Evolutionary conservation across 2,888 invertebrate genomes (phyloP).

Genomic region (Mimachlamys varia): DNA sequence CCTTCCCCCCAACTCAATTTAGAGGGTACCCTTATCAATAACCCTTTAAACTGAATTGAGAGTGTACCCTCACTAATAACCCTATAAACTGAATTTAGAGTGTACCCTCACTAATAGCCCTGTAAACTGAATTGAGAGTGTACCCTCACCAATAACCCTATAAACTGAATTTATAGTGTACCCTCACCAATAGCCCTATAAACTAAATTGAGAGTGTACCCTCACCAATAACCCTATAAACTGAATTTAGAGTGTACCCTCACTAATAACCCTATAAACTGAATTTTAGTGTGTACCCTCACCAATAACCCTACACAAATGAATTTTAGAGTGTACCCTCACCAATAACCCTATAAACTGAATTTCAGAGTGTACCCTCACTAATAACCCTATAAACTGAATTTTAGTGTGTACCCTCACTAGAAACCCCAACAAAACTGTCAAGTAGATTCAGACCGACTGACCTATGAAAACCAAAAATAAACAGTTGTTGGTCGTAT

Average conservation of each 20-base stretch:
- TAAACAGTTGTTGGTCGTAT: background rate
- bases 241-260: background rate
- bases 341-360: too few species aligned
- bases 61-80: background rate
- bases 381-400: background rate
- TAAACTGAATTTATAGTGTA: too few species aligned
- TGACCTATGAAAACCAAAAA: constrained; percentile 15
- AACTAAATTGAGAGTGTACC: background rate
- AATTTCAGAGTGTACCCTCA: background rate
- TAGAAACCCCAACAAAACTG: background rate
- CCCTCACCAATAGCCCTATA: background rate
- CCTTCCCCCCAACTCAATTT: background rate
- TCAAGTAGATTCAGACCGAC: constrained; percentile 10
- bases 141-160: background rate
- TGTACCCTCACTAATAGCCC: too few species aligned
- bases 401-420: background rate
- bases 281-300: background rate
- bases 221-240: background rate
- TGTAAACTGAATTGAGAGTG: background rate
- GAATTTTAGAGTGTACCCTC: too few species aligned
- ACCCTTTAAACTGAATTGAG: background rate
- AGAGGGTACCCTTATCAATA: too few species aligned
- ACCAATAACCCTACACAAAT: background rate
- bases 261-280: background rate
- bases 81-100: background rate